Evolutionary conservation across 2,113 vertebrate genomes (phyloP).

Genomic region (Boleophthalmus pectinirostris): DNA sequence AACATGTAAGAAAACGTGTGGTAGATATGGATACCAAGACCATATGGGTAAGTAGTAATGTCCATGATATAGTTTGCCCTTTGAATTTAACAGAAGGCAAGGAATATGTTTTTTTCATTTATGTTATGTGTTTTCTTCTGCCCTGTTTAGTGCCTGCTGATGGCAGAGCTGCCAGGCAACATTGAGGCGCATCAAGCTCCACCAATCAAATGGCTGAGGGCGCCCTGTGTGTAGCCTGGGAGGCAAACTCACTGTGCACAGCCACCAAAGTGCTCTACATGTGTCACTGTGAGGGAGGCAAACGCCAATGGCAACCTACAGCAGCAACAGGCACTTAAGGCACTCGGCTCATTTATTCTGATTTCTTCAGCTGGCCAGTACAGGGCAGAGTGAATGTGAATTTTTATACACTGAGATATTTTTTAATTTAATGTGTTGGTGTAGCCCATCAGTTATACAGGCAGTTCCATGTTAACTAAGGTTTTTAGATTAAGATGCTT

Average conservation of each 20-base stretch:
- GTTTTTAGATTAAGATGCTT: not conserved
- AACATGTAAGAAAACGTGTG: no score
- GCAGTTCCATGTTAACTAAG: not conserved
- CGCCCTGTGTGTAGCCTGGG: slow-evolving; percentile 17
- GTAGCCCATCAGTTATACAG: not conserved
- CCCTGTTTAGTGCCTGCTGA: slow-evolving; percentile 6
- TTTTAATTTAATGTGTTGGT: not conserved
- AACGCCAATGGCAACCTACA: slow-evolving; percentile 17
- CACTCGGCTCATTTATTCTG: slow-evolving; percentile 17
- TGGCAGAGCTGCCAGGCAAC: slow-evolving; percentile 15
- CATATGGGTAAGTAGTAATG: not conserved
- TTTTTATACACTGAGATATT: not conserved
- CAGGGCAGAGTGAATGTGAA: not conserved
- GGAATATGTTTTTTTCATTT: not conserved
- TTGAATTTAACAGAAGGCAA: not conserved
- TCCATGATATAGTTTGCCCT: not conserved
- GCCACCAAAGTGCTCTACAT: slow-evolving; percentile 11
- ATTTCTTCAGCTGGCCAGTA: slow-evolving; percentile 18
- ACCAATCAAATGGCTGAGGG: slow-evolving; percentile 22
- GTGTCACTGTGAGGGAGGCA: slow-evolving; percentile 10
- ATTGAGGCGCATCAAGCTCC: slow-evolving; percentile 13
- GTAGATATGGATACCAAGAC: no score
- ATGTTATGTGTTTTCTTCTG: not conserved
- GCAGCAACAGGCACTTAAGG: slow-evolving; percentile 25
- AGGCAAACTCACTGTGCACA: slow-evolving; percentile 23